Base-by-base conservation (phyloP, 2,113 vertebrate species). In the Hypanus sabinus region DNA sequence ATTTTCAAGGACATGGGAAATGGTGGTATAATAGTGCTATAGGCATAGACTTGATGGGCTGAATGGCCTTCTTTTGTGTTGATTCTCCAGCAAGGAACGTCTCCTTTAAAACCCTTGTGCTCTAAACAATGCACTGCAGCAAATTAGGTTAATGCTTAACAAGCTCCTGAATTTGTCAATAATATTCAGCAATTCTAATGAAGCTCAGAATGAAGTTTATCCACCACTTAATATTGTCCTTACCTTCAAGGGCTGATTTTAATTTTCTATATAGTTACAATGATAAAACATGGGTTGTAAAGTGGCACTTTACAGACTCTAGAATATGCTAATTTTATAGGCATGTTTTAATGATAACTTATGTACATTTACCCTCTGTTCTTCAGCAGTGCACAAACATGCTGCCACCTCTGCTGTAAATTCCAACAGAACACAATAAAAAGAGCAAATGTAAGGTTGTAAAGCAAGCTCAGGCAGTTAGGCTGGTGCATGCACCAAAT, bases 341-440 rank as follows among this genome's bases (percentile, higher is more conserved):
- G 62, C 85, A 90, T 11, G 18, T 90, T 60, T 90, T 90, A 90
- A 65, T 68, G 60, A 68, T 65, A 68, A 22, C 62, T 62, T 20
- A 57, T 65, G 60, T 68, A 90, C 14, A 90, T 90, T 90, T 90
- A 20, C 14, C 85, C 30, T 65, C 30, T n/a, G 8, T 27, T 65
- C 60, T 90, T 65, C 85, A 90, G 85, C 81, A 24, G 11, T 11
- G 46, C 57, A 33, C 12, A 65, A 60, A 68, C 60, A 65, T 90
- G 30, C 30, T 90, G 83, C 57, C 57, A 62, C 62, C n/a, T 57
- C n/a, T 68, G 60, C 33, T 90, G 62, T 65, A 36, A 90, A 65
- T 90, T 90, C 60, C 85, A 90, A 33, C 85, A 65, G 85, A n/a
- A 65, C 38, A 33, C 62, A 90, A 90, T 65, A 90, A 90, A 90